Evolutionary conservation across 1,140 invertebrate species (phyloP), one percentile per base, ranked within the genome.

Genomic region (Diorhabda carinulata): DNA sequence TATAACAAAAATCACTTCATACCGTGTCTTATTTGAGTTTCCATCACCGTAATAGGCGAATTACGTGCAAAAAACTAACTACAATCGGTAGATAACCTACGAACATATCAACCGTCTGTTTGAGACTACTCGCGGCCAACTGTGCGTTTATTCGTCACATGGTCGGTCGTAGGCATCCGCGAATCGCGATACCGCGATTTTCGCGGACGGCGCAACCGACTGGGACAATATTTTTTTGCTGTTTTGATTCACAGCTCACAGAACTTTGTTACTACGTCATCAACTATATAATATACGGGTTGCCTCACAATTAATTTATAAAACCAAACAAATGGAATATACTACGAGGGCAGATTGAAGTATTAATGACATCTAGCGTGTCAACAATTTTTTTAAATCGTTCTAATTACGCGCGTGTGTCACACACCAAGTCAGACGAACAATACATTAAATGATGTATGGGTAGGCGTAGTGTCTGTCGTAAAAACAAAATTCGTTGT

Each of bases 111-210:
- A 62, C 41, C 6, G 43, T 62, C 10, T 43, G 43, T 5, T 43
- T 62, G 43, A 44, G 41, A 62, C 61, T 62, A 65, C 47, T 52
- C 47, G 47, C 61, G 62, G 66, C 65, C 66, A 66, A 70, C 60
- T 70, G 64, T 60, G 69, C 61, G 69, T 47, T 60, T 52, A 52
- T 60, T 60, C 58, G 58, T 60, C 41, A 25, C 58, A 10, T 25
- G n/a, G 10, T 25, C 3, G n/a, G 10, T 25, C 3, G 25, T 60
- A 25, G 58, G 10, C 58, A 42, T 10, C 6, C 58, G 58, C 58
- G 10, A 25, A 9, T 60, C 58, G 58, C 58, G 58, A 60, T 52
- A 52, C 47, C n/a, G 47, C 47, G 47, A 52, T 52, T 52, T 52
- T 52, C 4, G 47, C 47, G 47, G 47, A 4, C 47, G 4, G 47